Evolutionary conservation across 2,888 invertebrate species (phyloP).

Genomic region (Stegophylla sp.): DNA sequence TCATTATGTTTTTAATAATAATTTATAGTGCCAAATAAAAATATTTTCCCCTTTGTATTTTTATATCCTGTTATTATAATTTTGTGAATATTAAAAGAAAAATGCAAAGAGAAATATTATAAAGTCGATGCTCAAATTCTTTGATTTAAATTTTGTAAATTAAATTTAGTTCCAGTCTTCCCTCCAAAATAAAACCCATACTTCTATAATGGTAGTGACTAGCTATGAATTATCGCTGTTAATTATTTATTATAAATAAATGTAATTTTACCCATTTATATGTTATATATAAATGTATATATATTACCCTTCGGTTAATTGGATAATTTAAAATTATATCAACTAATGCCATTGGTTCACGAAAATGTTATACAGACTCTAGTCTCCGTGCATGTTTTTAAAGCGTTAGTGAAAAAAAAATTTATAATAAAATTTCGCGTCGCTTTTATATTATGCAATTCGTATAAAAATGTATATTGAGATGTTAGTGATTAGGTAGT

Average conservation of each 20-base stretch:
- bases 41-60: constrained; percentile 59
- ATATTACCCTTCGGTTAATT: constrained; percentile 13
- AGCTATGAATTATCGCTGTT: constrained; percentile 28
- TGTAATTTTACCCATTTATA: constrained; percentile 8
- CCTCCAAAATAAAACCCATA: constrained; percentile 21
- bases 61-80: constrained; percentile 58
- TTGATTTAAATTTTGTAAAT: constrained; percentile 49
- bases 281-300: constrained; percentile 4
- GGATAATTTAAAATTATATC: constrained; percentile 9
- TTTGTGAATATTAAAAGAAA: constrained; percentile 47
- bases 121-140: constrained; percentile 59
- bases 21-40: constrained; percentile 55
- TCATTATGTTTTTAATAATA: constrained; percentile 38
- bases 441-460: constrained; percentile 51
- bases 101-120: constrained; percentile 37
- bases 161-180: constrained; percentile 55
- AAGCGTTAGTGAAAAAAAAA: constrained; percentile 29
- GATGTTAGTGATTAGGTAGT: constrained; percentile 54
- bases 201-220: constrained; percentile 45
- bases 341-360: constrained; percentile 14
- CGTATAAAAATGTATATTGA: constrained; percentile 53
- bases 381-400: constrained; percentile 39
- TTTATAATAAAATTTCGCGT: constrained; percentile 19
- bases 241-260: constrained; percentile 35
- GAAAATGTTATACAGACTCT: constrained; percentile 27